These are phyloP conservation scores for Harpagoxenus sublaevis DNA, from an alignment of 2,888 invertebrate genomes.

Conservation along the genomic window DNA sequence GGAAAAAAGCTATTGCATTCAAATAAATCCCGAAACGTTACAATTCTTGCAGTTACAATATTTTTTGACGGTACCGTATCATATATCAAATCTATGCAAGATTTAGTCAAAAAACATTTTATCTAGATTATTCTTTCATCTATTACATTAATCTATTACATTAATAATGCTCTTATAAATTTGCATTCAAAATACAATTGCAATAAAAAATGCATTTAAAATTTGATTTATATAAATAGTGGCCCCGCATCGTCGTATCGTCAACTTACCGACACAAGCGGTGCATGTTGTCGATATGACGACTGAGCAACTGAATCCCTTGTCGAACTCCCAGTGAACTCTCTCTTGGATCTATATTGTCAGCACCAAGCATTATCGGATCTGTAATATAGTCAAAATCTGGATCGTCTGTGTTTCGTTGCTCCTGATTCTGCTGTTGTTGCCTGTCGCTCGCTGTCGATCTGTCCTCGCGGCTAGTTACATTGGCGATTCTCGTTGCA, in stretches of 20 bases:
- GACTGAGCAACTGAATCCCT: conserved; percentile 81
- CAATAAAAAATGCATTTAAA: too few relatives aligned
- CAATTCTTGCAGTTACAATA: background rate
- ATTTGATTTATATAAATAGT: background rate
- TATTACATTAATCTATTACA: too few relatives aligned
- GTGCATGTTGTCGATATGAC: conserved; percentile 84
- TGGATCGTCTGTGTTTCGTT: conserved; percentile 20
- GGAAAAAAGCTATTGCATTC: background rate
- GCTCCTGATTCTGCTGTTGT: background rate
- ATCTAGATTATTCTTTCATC: background rate
- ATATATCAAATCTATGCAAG: background rate
- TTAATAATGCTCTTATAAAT: background rate
- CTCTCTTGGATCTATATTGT: conserved; percentile 51
- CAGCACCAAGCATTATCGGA: conserved; percentile 17
- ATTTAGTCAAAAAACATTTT: background rate
- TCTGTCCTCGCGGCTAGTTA: background rate
- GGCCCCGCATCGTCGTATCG: background rate
- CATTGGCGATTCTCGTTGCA: background rate
- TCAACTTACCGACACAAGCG: conserved; percentile 80
- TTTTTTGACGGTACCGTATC: too few relatives aligned
- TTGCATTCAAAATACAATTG: background rate
- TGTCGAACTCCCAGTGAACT: conserved; percentile 74
- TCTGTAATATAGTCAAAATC: conserved; percentile 24
- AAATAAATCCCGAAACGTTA: background rate
- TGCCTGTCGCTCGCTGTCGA: background rate